Evolutionary conservation across 1,140 invertebrate genomes (phyloP).

Genomic region (Camponotus pennsylvanicus): DNA sequence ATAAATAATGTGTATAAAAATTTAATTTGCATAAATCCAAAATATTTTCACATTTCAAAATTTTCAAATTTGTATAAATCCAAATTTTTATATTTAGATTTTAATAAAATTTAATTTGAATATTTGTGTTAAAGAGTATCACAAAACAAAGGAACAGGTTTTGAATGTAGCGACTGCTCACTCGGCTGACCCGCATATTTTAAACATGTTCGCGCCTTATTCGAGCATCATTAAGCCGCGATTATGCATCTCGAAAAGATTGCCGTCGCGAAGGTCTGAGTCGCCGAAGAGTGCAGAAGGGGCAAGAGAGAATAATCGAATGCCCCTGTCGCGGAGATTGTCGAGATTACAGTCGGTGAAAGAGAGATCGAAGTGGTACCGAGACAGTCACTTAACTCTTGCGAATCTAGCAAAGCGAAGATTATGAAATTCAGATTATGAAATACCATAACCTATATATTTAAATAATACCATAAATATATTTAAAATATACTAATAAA

Average conservation of each 20-base stretch:
- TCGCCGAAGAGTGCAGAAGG: not conserved
- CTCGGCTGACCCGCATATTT: conserved; percentile 53
- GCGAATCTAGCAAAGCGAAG: not conserved
- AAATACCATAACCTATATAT: too few relatives aligned
- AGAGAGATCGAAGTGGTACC: not conserved
- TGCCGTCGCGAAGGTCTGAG: conserved; percentile 2
- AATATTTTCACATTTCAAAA: not conserved
- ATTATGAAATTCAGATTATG: not conserved
- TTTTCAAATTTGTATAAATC: not conserved
- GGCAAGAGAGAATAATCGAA: conserved; percentile 16
- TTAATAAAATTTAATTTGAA: conserved; percentile 12
- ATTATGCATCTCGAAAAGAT: conserved; percentile 44
- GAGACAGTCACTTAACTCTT: not conserved
- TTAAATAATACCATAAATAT: too few relatives aligned
- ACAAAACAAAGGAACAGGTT: conserved; percentile 24
- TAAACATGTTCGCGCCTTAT: conserved; percentile 50
- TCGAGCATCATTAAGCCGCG: conserved; percentile 32
- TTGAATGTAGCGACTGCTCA: conserved; percentile 31
- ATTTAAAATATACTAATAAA: not conserved
- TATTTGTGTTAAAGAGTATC: not conserved
- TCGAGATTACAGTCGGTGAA: conserved; percentile 15
- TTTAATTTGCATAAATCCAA: not conserved
- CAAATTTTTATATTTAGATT: not conserved
- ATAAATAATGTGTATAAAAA: not conserved
- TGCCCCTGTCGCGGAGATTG: conserved; percentile 3